These are phyloP conservation scores for Meganola albula DNA, from an alignment of 2,888 invertebrate genomes.

Conservation along the genomic window DNA sequence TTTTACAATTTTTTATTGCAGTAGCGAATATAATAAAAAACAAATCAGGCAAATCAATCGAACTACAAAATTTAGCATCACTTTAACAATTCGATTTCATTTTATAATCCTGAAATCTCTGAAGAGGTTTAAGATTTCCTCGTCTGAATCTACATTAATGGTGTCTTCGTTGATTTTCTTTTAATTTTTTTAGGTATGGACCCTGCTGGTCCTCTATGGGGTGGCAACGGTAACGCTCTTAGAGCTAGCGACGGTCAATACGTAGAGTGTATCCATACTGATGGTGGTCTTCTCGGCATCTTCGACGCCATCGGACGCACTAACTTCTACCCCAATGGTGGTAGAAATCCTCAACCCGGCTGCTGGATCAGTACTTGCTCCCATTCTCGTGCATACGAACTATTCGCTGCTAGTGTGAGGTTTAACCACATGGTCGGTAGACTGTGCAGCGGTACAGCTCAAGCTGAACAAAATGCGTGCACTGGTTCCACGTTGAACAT, in stretches of 20 bases:
- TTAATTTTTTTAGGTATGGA: conserved; percentile 37
- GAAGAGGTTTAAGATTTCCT: no score
- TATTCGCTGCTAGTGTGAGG: conserved; percentile 45
- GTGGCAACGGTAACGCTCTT: conserved; percentile 31
- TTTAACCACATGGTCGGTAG: conserved; percentile 41
- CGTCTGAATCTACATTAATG: no score
- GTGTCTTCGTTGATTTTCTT: no score
- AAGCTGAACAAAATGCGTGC: conserved; percentile 36
- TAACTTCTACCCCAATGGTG: conserved; percentile 58
- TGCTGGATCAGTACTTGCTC: conserved; percentile 47
- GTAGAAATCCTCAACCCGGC: conserved; percentile 48
- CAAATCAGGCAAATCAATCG: no score
- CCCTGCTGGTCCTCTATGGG: conserved; percentile 50
- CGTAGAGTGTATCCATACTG: conserved; percentile 54
- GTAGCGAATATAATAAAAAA: no score
- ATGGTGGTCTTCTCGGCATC: conserved; percentile 44
- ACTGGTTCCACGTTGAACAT: conserved; percentile 34
- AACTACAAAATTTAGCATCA: no score
- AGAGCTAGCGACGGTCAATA: conserved; percentile 35
- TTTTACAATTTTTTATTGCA: no score
- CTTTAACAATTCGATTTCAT: no score
- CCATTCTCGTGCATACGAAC: conserved; percentile 41
- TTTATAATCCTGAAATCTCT: no score
- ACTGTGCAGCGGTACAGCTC: conserved; percentile 3
- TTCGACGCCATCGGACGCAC: conserved; percentile 33